Base-by-base conservation (phyloP, 1,140 invertebrate genomes). In the Caenorhabditis tropicalis region DNA sequence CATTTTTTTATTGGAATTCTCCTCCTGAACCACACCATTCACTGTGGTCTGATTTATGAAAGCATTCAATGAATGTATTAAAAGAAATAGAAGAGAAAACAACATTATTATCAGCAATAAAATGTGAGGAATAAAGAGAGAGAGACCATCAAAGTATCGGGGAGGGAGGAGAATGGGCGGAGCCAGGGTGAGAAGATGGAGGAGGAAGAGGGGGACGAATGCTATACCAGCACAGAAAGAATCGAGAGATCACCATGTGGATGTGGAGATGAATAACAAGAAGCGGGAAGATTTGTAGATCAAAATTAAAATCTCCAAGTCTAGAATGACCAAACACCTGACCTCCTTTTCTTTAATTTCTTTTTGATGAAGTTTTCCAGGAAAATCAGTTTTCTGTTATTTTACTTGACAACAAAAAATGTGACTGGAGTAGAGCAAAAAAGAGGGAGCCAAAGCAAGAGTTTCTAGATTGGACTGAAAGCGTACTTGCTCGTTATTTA, bases 191-290 rank as follows among this genome's bases (percentile, higher is more conserved):
- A 51, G 19, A n/a, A n/a, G 48, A 51, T 6, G 48, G 48, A 51
- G 48, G 48, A 51, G 48, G 48, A 51, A 19, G 39, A 43, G 39
- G 39, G 39, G 39, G 39, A 43, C 39, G 12, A 12, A 6, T 5
- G 39, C 39, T 6, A 43, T 43, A 43, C 21, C 53, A 3, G n/a
- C n/a, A 58, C 58, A 31, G 9, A 74, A 43, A 74, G 65, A 74
- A 74, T 74, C 65, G 65, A 74, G 65, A 74, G 65, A 74, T 74
- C 65, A 74, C 12, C 65, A 43, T 24, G 65, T 31, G 36, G 19
- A 56, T n/a, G 65, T 21, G 65, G n/a, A 21, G n/a, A 43, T n/a
- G 19, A 31, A 24, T 15, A 31, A 43, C 58, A 56, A 27, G 9
- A 65, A 65, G 5, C 36, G n/a, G 33, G 21, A 39, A 43, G 43